Conservation (phyloP, 2,797 vertebrate species). For the Galagoides demidoff region DNA sequence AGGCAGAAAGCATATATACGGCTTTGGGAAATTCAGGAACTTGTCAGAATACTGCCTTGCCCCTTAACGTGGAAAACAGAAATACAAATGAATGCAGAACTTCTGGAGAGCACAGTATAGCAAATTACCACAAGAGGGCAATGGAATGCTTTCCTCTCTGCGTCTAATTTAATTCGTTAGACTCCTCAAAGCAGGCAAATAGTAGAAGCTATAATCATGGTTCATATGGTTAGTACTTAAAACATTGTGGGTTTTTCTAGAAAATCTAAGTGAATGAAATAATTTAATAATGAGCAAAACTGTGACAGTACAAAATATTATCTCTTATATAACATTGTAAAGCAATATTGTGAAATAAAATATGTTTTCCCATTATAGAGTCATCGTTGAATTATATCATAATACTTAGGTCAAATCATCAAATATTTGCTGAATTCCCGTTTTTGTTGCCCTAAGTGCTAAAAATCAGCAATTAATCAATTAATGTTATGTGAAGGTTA, state of each 20-base stretch:
- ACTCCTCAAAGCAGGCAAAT: conserved; percentile 27
- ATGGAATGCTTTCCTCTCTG: conserved; percentile 37
- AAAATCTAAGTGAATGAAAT: conserved; percentile 33
- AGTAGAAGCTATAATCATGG: neutral
- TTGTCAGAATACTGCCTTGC: neutral
- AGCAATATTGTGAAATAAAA: conserved; percentile 13
- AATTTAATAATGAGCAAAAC: neutral
- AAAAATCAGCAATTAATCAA: neutral
- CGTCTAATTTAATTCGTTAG: neutral
- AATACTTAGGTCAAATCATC: conserved; percentile 41
- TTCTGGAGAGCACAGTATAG: neutral
- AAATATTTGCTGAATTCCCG: conserved; percentile 19
- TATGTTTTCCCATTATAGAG: conserved; percentile 37
- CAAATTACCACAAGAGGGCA: conserved; percentile 72
- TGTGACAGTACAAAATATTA: neutral
- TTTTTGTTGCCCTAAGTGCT: neutral
- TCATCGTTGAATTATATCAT: conserved; percentile 31
- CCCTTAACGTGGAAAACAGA: neutral
- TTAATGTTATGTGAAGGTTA: neutral
- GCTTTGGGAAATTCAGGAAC: conserved; percentile 7
- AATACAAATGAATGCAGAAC: neutral
- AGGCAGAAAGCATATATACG: neutral
- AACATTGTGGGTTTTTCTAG: conserved; percentile 4
- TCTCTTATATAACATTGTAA: neutral
- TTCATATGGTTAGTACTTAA: conserved; percentile 40